phyloP scores from a whole-genome alignment of 2,888 invertebrate species.

The Steromphala cineraria region DNA sequence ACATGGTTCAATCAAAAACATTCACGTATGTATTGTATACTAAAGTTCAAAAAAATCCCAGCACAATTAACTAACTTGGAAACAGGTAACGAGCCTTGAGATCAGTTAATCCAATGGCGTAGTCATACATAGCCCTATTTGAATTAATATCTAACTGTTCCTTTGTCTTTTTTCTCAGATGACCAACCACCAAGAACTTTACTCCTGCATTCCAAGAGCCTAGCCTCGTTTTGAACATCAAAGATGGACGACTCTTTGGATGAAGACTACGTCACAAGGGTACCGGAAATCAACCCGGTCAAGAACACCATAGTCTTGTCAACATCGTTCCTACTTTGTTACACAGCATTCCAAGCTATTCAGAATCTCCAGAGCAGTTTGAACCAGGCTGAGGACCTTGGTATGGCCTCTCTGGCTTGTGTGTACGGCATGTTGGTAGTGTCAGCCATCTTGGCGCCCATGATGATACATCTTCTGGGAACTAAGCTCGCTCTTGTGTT shows the following conservation, averaged over 20 bases:
- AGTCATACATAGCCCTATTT: too few relatives aligned
- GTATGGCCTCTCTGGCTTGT: conserved; percentile 58
- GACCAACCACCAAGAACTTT: too few relatives aligned
- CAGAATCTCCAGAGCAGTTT: conserved; percentile 66
- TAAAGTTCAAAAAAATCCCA: too few relatives aligned
- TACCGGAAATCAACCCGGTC: neutral
- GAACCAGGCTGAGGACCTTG: conserved; percentile 56
- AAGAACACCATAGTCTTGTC: conserved; percentile 52
- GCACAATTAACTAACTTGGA: too few relatives aligned
- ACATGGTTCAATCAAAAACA: too few relatives aligned
- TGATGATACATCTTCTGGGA: conserved; percentile 54
- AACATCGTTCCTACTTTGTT: conserved; percentile 53
- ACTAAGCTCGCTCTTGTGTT: conserved; percentile 60
- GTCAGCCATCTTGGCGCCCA: conserved; percentile 61
- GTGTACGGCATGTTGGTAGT: conserved; percentile 61
- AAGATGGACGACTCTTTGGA: neutral
- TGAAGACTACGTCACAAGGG: neutral
- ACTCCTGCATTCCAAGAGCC: too few relatives aligned
- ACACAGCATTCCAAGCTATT: conserved; percentile 61
- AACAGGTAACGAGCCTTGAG: too few relatives aligned
- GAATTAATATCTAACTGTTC: too few relatives aligned
- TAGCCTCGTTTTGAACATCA: too few relatives aligned
- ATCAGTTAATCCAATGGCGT: too few relatives aligned
- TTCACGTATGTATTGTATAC: too few relatives aligned
- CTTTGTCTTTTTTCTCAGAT: too few relatives aligned